Percentiles rank a stretch among this genome's conserved stretches.
These are phyloP conservation scores for Antheraea mylitta DNA, from an alignment of 1,140 invertebrate genomes.

Conservation along the genomic window DNA sequence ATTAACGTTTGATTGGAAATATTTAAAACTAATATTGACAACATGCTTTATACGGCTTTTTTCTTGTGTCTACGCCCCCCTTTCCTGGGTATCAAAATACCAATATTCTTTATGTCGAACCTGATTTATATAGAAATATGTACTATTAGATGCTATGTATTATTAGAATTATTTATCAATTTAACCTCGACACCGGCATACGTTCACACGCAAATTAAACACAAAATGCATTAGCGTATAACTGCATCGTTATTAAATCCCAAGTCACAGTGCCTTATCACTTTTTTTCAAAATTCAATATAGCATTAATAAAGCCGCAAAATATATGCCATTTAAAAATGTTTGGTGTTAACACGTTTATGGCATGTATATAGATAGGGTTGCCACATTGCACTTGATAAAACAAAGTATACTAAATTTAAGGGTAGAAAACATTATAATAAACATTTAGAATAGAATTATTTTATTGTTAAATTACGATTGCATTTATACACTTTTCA, in stretches of 20 bases:
- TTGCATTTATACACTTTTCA: too few species aligned
- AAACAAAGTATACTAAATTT: too few species aligned
- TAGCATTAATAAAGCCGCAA: slow-evolving; percentile 73
- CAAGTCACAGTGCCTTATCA: slow-evolving; percentile 5
- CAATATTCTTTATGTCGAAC: too few species aligned
- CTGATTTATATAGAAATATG: background rate
- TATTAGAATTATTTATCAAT: background rate
- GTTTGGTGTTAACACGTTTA: background rate
- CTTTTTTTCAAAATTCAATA: slow-evolving; percentile 2
- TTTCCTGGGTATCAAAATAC: too few species aligned
- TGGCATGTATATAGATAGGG: background rate
- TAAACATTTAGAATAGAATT: too few species aligned
- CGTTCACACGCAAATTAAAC: slow-evolving; percentile 46
- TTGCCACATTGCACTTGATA: too few species aligned
- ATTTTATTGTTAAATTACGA: too few species aligned
- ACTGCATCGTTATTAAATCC: slow-evolving; percentile 6
- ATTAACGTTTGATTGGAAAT: too few species aligned
- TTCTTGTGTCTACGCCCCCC: too few species aligned
- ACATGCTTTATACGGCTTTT: too few species aligned
- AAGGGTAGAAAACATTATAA: too few species aligned
- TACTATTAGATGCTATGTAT: background rate
- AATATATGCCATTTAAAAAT: slow-evolving; percentile 51
- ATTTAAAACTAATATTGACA: too few species aligned
- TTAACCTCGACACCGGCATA: background rate
- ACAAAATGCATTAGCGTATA: slow-evolving; percentile 48